Conservation (phyloP, 2,888 invertebrate genomes). For the Cataglyphis rosenhaueri region DNA sequence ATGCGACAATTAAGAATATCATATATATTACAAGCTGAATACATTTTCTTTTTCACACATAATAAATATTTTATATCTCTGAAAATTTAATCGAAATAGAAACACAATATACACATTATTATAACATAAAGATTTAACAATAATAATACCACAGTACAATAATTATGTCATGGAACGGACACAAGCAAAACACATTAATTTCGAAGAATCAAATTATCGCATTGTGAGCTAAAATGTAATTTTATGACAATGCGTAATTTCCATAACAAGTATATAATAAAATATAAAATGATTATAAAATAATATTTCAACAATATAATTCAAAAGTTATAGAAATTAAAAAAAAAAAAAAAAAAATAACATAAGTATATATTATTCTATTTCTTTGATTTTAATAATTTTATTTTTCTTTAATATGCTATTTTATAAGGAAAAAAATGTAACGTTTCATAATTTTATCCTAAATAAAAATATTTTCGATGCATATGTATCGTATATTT, state of each 20-base stretch:
- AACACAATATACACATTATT: not conserved
- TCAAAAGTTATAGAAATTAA: conserved; percentile 12
- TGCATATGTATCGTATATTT: not conserved
- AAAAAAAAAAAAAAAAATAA: not conserved
- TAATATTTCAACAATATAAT: not conserved
- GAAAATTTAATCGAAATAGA: conserved; percentile 4
- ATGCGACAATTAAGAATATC: not conserved
- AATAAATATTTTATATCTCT: not conserved
- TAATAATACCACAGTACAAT: conserved; percentile 30
- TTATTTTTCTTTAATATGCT: not conserved
- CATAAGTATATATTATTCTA: not conserved
- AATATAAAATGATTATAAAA: conserved; percentile 33
- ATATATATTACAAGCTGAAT: not conserved
- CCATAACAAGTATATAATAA: conserved; percentile 34
- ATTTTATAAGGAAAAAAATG: not conserved
- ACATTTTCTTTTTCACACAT: not conserved
- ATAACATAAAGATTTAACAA: not conserved
- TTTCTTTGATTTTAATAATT: not conserved
- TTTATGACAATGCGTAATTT: conserved; percentile 29
- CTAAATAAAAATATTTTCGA: not conserved
- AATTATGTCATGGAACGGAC: conserved; percentile 7
- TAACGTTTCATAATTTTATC: not conserved
- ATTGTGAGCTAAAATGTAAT: conserved; percentile 33
- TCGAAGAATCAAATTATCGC: conserved; percentile 37
- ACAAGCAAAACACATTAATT: conserved; percentile 20